These are phyloP conservation scores for Pachyseris speciosa DNA, from an alignment of 64 coral and sea anemone genomes.

Conservation along the genomic window DNA sequence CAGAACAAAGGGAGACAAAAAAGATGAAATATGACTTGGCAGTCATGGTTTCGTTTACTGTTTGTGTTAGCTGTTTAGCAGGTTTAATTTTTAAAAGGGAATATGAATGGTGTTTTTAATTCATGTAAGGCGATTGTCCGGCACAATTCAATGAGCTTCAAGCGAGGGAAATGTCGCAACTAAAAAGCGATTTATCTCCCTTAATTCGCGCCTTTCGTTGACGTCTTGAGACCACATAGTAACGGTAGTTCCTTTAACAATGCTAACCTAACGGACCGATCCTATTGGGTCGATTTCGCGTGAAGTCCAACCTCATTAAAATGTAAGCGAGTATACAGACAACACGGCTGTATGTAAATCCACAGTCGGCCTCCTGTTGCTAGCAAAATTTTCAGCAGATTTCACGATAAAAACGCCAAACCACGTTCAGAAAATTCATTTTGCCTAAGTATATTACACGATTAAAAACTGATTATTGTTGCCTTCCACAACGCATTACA, in stretches of 20 bases:
- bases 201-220: conserved; percentile 9
- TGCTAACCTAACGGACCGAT: conserved; percentile 68
- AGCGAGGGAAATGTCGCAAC: not conserved
- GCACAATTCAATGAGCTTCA: conserved; percentile 67
- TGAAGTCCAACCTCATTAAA: conserved; percentile 46
- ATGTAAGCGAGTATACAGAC: conserved; percentile 54
- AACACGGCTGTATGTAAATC: conserved; percentile 35
- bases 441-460: conserved; percentile 41
- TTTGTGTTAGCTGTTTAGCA: conserved; percentile 87
- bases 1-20: not conserved
- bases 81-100: conserved; percentile 99
- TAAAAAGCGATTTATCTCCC: conserved; percentile 42
- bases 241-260: conserved; percentile 61
- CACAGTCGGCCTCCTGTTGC: not conserved
- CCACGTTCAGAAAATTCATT: conserved; percentile 41
- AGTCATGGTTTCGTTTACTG: conserved; percentile 56
- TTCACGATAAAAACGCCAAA: conserved; percentile 10
- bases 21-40: conserved; percentile 47
- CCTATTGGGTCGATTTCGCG: conserved; percentile 44
- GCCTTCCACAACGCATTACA: conserved; percentile 33
- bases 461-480: conserved; percentile 45
- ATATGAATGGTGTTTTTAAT: conserved; percentile 78
- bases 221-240: conserved; percentile 19
- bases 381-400: conserved; percentile 31
- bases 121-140: conserved; percentile 72